These are phyloP conservation scores for Helogale parvula DNA, from an alignment of 2,113 vertebrate genomes.

Conservation along the genomic window DNA sequence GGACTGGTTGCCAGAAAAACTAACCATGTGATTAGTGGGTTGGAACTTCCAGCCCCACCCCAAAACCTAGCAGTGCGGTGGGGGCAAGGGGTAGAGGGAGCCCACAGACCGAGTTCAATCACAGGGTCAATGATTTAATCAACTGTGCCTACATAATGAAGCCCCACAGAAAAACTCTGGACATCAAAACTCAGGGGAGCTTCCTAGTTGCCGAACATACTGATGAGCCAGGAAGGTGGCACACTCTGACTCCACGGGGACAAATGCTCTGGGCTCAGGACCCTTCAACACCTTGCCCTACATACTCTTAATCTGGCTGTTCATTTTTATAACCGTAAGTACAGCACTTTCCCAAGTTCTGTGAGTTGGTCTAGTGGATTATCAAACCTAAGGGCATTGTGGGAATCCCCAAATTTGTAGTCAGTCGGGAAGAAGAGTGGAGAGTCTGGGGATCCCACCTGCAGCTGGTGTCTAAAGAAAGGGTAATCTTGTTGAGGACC, in stretches of 20 bases:
- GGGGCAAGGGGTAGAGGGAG: neutral
- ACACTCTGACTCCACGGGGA: neutral
- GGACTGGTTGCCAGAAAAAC: neutral
- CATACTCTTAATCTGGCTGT: neutral
- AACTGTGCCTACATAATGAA: neutral
- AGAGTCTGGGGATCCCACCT: neutral
- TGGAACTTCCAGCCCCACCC: neutral
- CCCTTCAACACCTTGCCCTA: neutral
- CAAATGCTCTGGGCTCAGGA: neutral
- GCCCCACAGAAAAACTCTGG: neutral
- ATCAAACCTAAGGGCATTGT: neutral
- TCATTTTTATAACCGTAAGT: neutral
- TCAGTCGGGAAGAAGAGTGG: neutral
- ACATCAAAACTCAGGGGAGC: neutral
- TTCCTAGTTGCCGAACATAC: neutral
- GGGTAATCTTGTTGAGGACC: neutral
- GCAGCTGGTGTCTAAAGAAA: neutral
- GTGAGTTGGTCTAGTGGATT: neutral
- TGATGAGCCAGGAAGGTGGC: neutral
- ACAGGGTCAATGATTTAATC: neutral
- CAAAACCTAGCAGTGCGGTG: neutral
- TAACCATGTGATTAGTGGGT: neutral
- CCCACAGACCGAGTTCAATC: neutral
- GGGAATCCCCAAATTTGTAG: neutral
- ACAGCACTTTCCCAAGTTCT: neutral